Base-by-base conservation (phyloP, 64 coral and sea anemone species). In the Actinia equina region DNA sequence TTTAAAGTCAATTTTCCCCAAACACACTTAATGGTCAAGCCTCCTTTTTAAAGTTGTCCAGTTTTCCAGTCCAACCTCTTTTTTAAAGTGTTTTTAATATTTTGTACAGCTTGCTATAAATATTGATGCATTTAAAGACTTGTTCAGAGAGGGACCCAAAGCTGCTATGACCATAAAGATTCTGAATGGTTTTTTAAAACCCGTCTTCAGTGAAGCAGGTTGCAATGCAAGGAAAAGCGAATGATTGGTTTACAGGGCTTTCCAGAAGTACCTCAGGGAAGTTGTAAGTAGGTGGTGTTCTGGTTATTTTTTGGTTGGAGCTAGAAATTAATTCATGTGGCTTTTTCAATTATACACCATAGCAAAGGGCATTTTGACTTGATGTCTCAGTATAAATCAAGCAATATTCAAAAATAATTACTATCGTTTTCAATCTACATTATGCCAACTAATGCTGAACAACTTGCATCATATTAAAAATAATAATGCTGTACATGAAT, bases 141-240 rank as follows among this genome's bases (percentile, higher is more conserved):
- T 89, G 17, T 83, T 89, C 57, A 45, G 79, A 7, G 19, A 64
- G 49, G 44, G 17, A 43, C 55, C 58, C 37, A 19, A 37, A 19
- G 51, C 2, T 44, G 55, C 18, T 26, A 65, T 89, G 26, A 82
- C 78, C 22, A 10, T 83, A 10, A 67, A 45, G 60, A 59, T 43
- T 22, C 30, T 89, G 20, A 82, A 41, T 82, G 6, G 19, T 16
- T 71, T 71, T 7, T 52, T 89, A 22, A 70, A 61, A 62, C 78
- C 88, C 27, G 58, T 52, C 58, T 89, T 89, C 60, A 89, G 88
- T 59, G 88, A 83, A 64, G 53, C 82, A 63, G 88, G 88, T 61
- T 64, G 77, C 43, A 89, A 89, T 45, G 59, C 25, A 55, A 82
- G 80, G 57, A 46, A 82, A 45, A 82, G 82, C 62, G 88, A 89